Conservation (phyloP, 1,140 invertebrate species). For the Alviniconcha marisindica region DNA sequence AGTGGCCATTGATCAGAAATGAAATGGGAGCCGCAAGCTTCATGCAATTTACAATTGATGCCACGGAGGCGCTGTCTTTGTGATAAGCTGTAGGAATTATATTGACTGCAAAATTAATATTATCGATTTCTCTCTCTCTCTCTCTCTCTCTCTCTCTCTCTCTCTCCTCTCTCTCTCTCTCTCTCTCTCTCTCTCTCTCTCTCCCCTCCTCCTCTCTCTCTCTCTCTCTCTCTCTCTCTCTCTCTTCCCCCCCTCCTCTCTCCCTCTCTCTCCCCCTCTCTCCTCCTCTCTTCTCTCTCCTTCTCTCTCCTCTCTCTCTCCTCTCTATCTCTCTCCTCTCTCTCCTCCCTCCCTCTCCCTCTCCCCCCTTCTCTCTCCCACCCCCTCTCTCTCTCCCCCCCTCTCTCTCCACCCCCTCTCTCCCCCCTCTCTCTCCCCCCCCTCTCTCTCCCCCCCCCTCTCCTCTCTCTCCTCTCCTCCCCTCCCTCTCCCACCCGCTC, state of each 20-base stretch:
- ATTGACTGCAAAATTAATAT: constrained; percentile 44
- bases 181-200: too few relatives aligned
- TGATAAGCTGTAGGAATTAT: constrained; percentile 43
- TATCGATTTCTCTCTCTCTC: constrained; percentile 24
- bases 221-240: constrained; percentile 26
- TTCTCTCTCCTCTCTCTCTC: too few relatives aligned
- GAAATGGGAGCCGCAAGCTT: constrained; percentile 36
- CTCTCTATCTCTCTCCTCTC: not conserved
- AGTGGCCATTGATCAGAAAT: constrained; percentile 22
- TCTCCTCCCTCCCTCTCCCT: constrained; percentile 5
- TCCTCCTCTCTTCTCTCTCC: too few relatives aligned
- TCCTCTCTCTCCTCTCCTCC: not conserved
- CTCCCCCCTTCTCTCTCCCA: too few relatives aligned
- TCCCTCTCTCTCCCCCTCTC: constrained; percentile 37
- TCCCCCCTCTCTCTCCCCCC: not conserved
- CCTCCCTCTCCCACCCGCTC: not conserved
- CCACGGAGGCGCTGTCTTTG: constrained; percentile 31
- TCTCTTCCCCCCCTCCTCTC: constrained; percentile 25
- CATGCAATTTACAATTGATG: constrained; percentile 40
- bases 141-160: constrained; percentile 11
- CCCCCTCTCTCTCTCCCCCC: too few relatives aligned
- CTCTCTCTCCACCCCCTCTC: not conserved
- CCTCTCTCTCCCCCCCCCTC: constrained; percentile 9
- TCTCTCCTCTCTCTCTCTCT: too few relatives aligned
- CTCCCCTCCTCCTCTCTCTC: not conserved